Evolutionary conservation across 2,888 invertebrate species (phyloP), one percentile per base, ranked within the genome.

Genomic region (Chrysina gloriosa): DNA sequence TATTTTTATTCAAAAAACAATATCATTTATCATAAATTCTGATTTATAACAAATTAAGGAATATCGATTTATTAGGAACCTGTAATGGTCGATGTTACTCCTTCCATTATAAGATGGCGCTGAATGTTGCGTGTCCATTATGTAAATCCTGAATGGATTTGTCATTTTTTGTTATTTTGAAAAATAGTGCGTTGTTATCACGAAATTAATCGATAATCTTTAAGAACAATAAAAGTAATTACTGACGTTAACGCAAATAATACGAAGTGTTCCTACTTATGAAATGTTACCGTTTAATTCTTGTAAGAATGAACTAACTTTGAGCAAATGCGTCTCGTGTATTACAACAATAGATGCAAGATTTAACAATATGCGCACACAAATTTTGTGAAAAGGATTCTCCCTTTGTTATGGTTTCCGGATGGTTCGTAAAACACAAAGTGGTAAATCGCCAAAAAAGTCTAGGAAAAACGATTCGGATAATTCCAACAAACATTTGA

Each of bases 371-470:
- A 58, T 61, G 42, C 45, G 29, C 42, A 11, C 42, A 16, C n/a
- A 52, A 39, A 39, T 52, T 27, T 65, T 23, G 7, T 52, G 14
- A 11, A 39, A 34, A 23, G 27, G 25, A 31, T 19, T 36, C 31
- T 47, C 47, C 11, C 34, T 36, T 65, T 77, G 75, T 75, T 71
- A 76, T 76, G 76, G 69, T 74, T 72, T 79, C 77, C 87, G 88
- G 84, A 86, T 88, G 86, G 88, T 89, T 82, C 88, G 89, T 77
- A 89, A 89, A 86, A 87, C 85, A 82, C 88, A 88, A 82, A 87
- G 79, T 77, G 86, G 81, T 76, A 84, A 88, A 85, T 89, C 89
- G 75, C 88, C 88, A 77, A 87, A 88, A 83, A 89, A 87, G 82
- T 88, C 87, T 68, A 86, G 88, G 82, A 89, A 87, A 83, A 82